A percentile compares a stretch with the other conserved stretches of the same genome.
Conservation (phyloP, 2,797 vertebrate genomes). For the Eulemur rubriventer region DNA sequence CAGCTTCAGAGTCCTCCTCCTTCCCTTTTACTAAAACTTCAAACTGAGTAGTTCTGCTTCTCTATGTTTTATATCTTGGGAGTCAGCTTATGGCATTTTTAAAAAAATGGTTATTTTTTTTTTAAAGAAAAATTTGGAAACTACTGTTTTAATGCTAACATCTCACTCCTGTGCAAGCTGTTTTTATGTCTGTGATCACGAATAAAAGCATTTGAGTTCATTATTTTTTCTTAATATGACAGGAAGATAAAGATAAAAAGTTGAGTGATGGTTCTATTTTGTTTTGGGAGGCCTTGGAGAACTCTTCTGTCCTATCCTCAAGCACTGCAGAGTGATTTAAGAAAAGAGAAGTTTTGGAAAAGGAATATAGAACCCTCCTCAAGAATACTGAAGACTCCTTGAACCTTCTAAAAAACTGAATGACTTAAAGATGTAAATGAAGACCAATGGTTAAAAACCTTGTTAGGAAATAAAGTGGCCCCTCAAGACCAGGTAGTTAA, state of each 20-base stretch:
- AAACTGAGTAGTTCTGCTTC: neutral
- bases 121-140: neutral
- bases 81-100: neutral
- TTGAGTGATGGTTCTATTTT: neutral
- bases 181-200: neutral
- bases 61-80: neutral
- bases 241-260: neutral
- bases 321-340: neutral
- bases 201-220: neutral
- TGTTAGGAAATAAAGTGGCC: neutral
- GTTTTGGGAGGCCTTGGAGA: neutral
- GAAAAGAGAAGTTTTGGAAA: neutral
- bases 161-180: neutral
- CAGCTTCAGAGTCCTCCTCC: accelerated
- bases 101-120: neutral
- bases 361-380: neutral
- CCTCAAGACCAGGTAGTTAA: neutral
- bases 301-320: neutral
- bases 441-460: neutral
- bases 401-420: neutral
- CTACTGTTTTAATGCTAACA: neutral
- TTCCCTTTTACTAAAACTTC: neutral
- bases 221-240: neutral
- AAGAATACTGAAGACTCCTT: neutral
- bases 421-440: neutral